Conservation (phyloP, 2,888 invertebrate genomes). For the Caradrina kadenii region DNA sequence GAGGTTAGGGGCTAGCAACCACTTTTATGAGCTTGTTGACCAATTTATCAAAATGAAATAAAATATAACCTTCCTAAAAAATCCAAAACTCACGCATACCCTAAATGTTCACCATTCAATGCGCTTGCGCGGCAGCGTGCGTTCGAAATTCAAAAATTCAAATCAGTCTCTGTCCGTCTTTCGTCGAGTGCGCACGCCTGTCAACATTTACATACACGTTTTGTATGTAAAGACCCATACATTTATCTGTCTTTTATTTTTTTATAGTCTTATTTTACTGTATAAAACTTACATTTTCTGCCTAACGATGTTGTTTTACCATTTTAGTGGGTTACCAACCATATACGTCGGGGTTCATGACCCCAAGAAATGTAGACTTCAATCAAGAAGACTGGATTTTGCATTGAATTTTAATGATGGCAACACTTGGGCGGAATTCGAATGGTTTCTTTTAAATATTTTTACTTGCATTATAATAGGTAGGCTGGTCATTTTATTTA, state of each 20-base stretch:
- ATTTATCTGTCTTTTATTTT: conserved; percentile 70
- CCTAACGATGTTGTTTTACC: conserved; percentile 84
- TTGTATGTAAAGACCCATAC: conserved; percentile 70
- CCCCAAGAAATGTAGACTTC: conserved; percentile 63
- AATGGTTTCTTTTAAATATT: conserved; percentile 32
- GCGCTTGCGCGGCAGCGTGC: conserved; percentile 78
- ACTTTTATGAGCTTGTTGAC: too few relatives aligned
- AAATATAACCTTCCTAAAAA: not conserved
- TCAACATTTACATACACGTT: conserved; percentile 84
- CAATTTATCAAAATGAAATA: not conserved
- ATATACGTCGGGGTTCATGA: conserved; percentile 64
- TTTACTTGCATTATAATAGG: not conserved
- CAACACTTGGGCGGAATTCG: conserved; percentile 56
- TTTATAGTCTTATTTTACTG: conserved; percentile 71
- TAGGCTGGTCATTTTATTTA: too few relatives aligned
- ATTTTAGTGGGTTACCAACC: conserved; percentile 71
- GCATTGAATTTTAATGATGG: conserved; percentile 63
- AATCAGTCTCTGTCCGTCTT: conserved; percentile 84
- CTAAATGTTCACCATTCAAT: conserved; percentile 83
- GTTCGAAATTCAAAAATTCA: conserved; percentile 86
- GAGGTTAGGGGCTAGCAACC: too few relatives aligned
- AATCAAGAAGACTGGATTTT: conserved; percentile 62
- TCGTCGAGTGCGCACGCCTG: conserved; percentile 78
- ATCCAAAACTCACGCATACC: conserved; percentile 64
- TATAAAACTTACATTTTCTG: conserved; percentile 79